Evolutionary conservation across 2,797 vertebrate genomes (phyloP).

Genomic region (Amphiprion clarkii): DNA sequence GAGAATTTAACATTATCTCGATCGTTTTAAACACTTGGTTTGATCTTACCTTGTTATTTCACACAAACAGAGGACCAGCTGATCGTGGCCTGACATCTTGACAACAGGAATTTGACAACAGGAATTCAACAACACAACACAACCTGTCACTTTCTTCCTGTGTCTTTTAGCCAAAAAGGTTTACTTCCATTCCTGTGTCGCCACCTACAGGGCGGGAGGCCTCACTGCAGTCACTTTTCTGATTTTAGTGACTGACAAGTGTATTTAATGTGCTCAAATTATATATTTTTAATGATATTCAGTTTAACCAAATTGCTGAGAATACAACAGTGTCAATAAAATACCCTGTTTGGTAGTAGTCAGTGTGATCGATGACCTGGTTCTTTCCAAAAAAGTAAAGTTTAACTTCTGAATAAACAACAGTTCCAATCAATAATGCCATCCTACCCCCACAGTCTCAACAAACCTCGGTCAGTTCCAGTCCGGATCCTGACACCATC

Average conservation of each 20-base stretch:
- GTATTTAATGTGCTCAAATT: rapidly evolving
- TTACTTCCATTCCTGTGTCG: not conserved
- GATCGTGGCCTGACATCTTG: constrained; percentile 84
- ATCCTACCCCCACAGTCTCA: constrained; percentile 22
- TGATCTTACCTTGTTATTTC: constrained; percentile 81
- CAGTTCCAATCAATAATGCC: constrained; percentile 75
- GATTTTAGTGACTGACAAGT: rapidly evolving
- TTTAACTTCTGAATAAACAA: constrained; percentile 84
- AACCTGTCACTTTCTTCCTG: not conserved
- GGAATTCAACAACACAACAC: constrained; percentile 39
- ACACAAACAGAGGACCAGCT: constrained; percentile 79
- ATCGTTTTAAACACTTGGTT: rapidly evolving
- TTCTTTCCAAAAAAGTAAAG: constrained; percentile 69
- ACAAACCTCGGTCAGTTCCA: constrained; percentile 49
- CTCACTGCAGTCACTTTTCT: not conserved
- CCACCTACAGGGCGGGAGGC: constrained; percentile 44
- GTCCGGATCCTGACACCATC: constrained; percentile 56
- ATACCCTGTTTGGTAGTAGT: not conserved
- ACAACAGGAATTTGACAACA: constrained; percentile 28
- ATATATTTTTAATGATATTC: not conserved
- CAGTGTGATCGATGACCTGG: constrained; percentile 47
- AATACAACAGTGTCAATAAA: rapidly evolving
- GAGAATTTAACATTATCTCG: not conserved
- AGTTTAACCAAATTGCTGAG: not conserved
- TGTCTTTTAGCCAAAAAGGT: no score